Base-by-base conservation (phyloP, 2,797 vertebrate genomes). In the Lacerta bilineata region DNA sequence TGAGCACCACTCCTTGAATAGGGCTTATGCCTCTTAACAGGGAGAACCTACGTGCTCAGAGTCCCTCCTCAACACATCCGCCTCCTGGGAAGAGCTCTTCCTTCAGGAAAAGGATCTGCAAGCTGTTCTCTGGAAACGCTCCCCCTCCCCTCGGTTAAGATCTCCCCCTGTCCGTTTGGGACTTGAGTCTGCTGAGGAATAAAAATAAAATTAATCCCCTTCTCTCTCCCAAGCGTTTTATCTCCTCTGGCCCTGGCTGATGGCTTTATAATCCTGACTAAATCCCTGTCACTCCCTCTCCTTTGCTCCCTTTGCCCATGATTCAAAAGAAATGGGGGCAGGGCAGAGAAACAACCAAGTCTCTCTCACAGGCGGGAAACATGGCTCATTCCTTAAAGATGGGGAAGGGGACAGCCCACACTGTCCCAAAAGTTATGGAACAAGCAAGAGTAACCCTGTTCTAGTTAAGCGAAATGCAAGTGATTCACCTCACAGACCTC, bases 171-270 rank as follows among this genome's bases (percentile, higher is more conserved):
- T 71, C 46, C 0, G 29, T 85, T 87, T 82, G 36, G 66, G 80
- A 83, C 81, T 80, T 81, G 36, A 78, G 39, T 81, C 78, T 85
- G 61, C 88, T 18, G 50, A 79, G 9, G 92, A 95, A 95, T 96
- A 97, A 96, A 97, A 96, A 97, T 96, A 97, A 96, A 96, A 95
- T 91, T 97, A 97, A 97, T 96, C 95, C 91, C 89, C 91, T 88
- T 87, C 43, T 0, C 91, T 93, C 92, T 25, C 86, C 91, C 74
- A 3, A 46, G 85, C 85, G 68, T 90, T 91, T 95, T 95, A 95
- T 95, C 95, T 89, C 83, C 93, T 87, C 90, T 91, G 88, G 92
- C 84, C 77, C 4, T n/a, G 87, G 91, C 78, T 91, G 90, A 83
- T 92, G 93, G 80, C 83, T 94, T 88, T 75, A 9, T 97, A 97